phyloP scores from a whole-genome alignment of 2,888 invertebrate species.

The Zaprionus bogoriensis region DNA sequence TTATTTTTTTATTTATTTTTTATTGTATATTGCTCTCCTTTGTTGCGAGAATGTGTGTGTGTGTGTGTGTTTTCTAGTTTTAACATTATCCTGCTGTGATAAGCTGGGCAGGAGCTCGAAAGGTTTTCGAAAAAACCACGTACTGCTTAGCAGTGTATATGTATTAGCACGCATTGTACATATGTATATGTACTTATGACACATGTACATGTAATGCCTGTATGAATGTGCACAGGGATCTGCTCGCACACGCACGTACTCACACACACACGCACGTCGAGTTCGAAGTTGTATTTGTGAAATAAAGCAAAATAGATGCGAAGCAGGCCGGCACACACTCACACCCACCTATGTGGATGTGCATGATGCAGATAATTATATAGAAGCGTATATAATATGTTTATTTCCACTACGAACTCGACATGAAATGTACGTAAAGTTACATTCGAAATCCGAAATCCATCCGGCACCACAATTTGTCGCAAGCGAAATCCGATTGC shows the following conservation, averaged over 20 bases:
- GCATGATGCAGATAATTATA: background rate
- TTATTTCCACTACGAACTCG: background rate
- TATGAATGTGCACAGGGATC: background rate
- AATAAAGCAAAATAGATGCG: background rate
- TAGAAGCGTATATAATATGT: background rate
- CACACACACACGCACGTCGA: background rate
- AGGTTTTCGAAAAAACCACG: conserved; percentile 20
- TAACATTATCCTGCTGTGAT: background rate
- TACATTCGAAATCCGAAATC: background rate
- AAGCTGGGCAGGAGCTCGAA: conserved; percentile 11
- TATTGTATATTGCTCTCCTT: background rate
- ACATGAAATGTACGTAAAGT: background rate
- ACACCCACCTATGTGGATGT: background rate
- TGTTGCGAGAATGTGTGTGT: no score
- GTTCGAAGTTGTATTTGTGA: background rate
- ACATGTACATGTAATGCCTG: background rate
- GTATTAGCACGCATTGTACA: conserved; percentile 1
- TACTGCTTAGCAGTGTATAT: conserved; percentile 1
- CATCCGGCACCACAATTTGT: background rate
- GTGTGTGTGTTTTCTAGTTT: no score
- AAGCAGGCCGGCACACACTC: no score
- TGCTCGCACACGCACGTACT: background rate
- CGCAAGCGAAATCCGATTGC: background rate
- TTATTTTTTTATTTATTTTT: conserved; percentile 10
- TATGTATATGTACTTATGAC: background rate